phyloP scores from a whole-genome alignment of 2,888 invertebrate genomes.

The Parasteatoda lunata region DNA sequence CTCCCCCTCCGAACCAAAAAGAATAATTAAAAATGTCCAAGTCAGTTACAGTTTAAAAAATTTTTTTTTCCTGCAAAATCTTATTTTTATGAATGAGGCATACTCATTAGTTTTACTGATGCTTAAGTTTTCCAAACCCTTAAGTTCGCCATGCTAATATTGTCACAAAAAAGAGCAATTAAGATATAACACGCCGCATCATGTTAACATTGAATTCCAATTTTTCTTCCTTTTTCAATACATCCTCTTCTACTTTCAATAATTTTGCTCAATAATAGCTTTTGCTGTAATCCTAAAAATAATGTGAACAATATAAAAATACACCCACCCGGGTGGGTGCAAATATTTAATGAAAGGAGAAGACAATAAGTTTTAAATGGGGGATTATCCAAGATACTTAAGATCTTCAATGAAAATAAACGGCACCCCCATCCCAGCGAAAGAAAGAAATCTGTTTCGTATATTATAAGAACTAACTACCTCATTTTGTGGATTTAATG shows the following conservation, averaged over 20 bases:
- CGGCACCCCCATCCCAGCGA: slow-evolving; percentile 36
- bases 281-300: not conserved
- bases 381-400: slow-evolving; percentile 53
- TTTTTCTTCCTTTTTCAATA: not conserved
- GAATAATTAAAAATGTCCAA: too few species aligned
- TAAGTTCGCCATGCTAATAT: too few species aligned
- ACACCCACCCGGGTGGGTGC: not conserved
- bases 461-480: slow-evolving; percentile 46
- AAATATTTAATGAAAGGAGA: slow-evolving; percentile 55
- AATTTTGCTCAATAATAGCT: not conserved
- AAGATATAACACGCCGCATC: too few species aligned
- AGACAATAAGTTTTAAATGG: slow-evolving; percentile 49
- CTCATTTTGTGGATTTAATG: slow-evolving; percentile 45
- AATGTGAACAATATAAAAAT: not conserved
- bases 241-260: not conserved
- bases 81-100: too few species aligned
- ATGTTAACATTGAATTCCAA: not conserved
- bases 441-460: slow-evolving; percentile 46
- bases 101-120: too few species aligned
- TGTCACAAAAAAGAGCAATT: too few species aligned
- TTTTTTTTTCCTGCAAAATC: too few species aligned
- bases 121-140: too few species aligned
- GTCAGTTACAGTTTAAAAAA: too few species aligned
- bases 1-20: too few species aligned
- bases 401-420: slow-evolving; percentile 51